Conservation (phyloP, 2,113 vertebrate genomes). For the Ptilorrhoa leucosticta region DNA sequence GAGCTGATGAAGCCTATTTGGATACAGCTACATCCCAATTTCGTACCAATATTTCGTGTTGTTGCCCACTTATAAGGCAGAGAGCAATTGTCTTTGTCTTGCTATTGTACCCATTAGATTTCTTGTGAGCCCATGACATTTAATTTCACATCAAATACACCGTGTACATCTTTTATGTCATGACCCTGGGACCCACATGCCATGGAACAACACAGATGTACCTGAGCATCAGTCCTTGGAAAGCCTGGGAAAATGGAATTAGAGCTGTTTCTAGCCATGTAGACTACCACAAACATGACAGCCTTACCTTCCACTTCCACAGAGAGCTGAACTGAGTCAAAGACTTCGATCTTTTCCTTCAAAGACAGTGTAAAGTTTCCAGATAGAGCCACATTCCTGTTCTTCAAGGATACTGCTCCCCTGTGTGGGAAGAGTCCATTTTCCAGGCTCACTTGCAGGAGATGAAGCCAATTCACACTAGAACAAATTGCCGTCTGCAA, state of each 20-base stretch:
- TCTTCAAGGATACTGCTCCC: not conserved
- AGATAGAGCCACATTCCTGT: not conserved
- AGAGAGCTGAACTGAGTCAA: not conserved
- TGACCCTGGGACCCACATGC: fast-evolving
- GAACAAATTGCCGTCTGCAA: not conserved
- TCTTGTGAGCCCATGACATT: not conserved
- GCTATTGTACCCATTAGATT: not conserved
- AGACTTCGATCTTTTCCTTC: not conserved
- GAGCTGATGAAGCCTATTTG: not conserved
- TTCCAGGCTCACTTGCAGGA: not conserved
- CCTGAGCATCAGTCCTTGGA: not conserved
- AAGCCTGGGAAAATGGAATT: not conserved
- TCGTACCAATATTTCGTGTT: not conserved
- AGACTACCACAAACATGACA: not conserved
- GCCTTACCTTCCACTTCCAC: not conserved
- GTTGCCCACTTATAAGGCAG: not conserved
- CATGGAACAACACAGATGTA: not conserved
- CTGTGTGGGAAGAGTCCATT: not conserved
- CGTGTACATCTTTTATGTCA: fast-evolving
- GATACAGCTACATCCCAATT: not conserved
- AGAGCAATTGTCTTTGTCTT: not conserved
- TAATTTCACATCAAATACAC: not conserved
- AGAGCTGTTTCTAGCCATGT: not conserved
- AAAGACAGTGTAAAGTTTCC: not conserved
- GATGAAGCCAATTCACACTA: not conserved